Evolutionary conservation across 2,888 invertebrate species (phyloP).

Genomic region (Diaphora mendica): DNA sequence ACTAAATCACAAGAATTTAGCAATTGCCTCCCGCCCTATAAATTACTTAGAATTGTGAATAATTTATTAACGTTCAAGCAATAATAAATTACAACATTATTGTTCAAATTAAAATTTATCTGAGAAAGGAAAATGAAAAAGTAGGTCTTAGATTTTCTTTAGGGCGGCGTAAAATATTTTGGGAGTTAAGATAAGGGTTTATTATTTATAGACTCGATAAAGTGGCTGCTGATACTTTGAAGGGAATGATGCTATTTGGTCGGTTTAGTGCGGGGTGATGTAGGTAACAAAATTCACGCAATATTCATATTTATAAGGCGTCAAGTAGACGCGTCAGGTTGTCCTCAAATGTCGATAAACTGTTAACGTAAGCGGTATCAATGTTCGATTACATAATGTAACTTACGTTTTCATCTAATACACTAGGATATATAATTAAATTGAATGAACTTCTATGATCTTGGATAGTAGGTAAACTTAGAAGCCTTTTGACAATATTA

Average conservation of each 20-base stretch:
- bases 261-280: constrained; percentile 9
- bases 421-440: neutral
- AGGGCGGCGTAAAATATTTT: neutral
- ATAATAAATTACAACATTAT: constrained; percentile 49
- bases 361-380: neutral
- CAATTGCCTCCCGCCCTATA: constrained; percentile 34
- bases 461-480: neutral
- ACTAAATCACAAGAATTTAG: constrained; percentile 19
- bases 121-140: constrained; percentile 26
- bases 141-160: constrained; percentile 7
- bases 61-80: constrained; percentile 49
- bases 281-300: neutral
- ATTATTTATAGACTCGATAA: constrained; percentile 21
- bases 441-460: neutral
- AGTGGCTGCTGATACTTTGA: constrained; percentile 8
- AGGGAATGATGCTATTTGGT: constrained; percentile 6
- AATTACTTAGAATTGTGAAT: constrained; percentile 45
- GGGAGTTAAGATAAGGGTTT: constrained; percentile 15
- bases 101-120: constrained; percentile 39
- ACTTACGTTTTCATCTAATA: neutral
- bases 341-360: neutral
- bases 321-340: neutral
- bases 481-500: neutral
- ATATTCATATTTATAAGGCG: neutral
- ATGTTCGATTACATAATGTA: neutral